These are phyloP conservation scores for Mechanitis messenoides DNA, from an alignment of 2,888 invertebrate genomes.

Conservation along the genomic window DNA sequence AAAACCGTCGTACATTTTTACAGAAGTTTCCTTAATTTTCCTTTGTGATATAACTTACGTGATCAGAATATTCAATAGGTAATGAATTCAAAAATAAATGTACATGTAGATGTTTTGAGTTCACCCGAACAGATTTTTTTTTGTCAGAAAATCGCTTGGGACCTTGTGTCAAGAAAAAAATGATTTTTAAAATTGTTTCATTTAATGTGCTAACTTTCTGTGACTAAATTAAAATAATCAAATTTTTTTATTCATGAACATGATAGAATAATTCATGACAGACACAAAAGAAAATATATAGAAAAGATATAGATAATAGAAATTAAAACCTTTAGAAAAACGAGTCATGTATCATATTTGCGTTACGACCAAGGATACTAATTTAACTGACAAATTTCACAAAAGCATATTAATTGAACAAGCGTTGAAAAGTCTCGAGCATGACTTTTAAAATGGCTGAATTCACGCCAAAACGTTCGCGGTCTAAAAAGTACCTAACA, in stretches of 20 bases:
- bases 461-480: constrained; percentile 26
- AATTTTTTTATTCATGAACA: no score
- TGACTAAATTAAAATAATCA: no score
- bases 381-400: constrained; percentile 2
- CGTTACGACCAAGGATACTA: neutral
- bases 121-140: constrained; percentile 20
- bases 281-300: no score
- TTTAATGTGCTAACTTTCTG: no score
- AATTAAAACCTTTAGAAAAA: no score
- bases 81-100: constrained; percentile 31
- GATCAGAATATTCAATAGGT: constrained; percentile 47
- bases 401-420: constrained; percentile 17
- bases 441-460: constrained; percentile 28
- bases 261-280: no score
- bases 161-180: neutral
- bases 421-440: constrained; percentile 16
- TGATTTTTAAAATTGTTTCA: neutral
- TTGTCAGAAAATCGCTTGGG: constrained; percentile 1
- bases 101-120: constrained; percentile 11
- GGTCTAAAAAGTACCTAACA: constrained; percentile 36
- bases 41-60: constrained; percentile 52
- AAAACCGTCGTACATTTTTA: constrained; percentile 49
- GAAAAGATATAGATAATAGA: no score
- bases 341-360: neutral
- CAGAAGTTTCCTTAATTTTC: constrained; percentile 57